Conservation (phyloP, 1,140 invertebrate species). For the Sarcophaga bullata region DNA sequence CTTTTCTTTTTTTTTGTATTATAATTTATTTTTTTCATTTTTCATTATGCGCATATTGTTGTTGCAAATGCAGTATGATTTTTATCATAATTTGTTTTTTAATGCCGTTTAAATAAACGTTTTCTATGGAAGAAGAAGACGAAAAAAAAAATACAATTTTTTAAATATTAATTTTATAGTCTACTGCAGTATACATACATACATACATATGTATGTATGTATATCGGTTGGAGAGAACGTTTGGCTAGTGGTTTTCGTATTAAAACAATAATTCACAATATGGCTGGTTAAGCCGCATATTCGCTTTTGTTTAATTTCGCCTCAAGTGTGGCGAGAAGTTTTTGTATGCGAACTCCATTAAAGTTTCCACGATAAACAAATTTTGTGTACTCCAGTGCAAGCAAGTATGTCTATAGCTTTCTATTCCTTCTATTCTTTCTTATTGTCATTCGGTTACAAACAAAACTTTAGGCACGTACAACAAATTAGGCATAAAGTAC, state of each 20-base stretch:
- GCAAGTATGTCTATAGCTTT: no score
- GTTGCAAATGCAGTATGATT: constrained; percentile 14
- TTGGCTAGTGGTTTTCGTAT: no score
- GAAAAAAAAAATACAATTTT: background rate
- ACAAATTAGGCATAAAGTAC: background rate
- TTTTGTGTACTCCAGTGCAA: no score
- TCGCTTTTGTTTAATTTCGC: background rate
- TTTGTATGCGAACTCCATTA: background rate
- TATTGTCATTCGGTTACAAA: background rate
- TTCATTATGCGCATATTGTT: constrained; percentile 19
- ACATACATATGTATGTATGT: no score
- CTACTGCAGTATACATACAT: constrained; percentile 20
- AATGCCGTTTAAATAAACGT: background rate
- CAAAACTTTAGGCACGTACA: background rate
- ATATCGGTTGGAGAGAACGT: background rate
- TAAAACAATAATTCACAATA: constrained; percentile 18
- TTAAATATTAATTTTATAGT: background rate
- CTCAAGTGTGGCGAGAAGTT: background rate
- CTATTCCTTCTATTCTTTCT: no score
- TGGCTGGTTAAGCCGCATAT: constrained; percentile 7
- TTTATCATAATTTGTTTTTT: constrained; percentile 27
- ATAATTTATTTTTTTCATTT: background rate
- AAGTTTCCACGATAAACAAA: background rate
- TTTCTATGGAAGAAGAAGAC: background rate
- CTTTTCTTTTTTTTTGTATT: no score